Evolutionary conservation across 2,797 vertebrate genomes (phyloP).

Genomic region (Champsocephalus esox): DNA sequence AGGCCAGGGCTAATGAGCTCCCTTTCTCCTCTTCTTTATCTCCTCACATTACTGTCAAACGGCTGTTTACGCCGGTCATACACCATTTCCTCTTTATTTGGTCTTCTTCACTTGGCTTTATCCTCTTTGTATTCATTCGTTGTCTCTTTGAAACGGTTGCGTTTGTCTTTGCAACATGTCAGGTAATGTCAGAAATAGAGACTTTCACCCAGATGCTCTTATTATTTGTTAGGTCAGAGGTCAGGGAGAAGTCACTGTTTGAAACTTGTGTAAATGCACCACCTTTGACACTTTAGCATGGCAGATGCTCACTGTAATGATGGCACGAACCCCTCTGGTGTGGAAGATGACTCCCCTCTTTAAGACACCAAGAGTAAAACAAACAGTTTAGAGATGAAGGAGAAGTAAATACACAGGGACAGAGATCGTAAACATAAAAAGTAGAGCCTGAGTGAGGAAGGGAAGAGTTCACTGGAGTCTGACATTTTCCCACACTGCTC

Average conservation of each 20-base stretch:
- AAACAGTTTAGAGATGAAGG: neutral
- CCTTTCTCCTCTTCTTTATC: constrained; percentile 21
- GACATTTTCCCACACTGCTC: constrained; percentile 75
- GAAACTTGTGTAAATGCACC: neutral
- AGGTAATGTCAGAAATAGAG: neutral
- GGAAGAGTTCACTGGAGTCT: constrained; percentile 5
- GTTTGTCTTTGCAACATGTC: neutral
- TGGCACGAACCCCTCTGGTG: neutral
- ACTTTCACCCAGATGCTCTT: constrained; percentile 2
- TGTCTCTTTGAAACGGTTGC: neutral
- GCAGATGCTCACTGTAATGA: constrained; percentile 1
- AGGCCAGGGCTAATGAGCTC: constrained; percentile 43
- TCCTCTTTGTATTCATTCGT: neutral
- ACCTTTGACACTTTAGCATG: constrained; percentile 10
- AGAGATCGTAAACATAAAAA: constrained; percentile 21
- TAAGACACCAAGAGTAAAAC: constrained; percentile 15
- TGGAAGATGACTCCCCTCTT: neutral
- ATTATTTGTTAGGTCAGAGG: constrained; percentile 35
- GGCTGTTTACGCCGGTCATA: neutral
- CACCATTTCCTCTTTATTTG: neutral
- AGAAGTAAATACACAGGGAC: constrained; percentile 6
- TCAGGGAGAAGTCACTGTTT: constrained; percentile 6
- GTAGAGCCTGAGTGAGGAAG: constrained; percentile 13
- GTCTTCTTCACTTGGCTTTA: neutral
- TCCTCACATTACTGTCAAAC: constrained; percentile 23